These are phyloP conservation scores for Clarias magur DNA, from an alignment of 2,113 vertebrate species.

Conservation along the genomic window DNA sequence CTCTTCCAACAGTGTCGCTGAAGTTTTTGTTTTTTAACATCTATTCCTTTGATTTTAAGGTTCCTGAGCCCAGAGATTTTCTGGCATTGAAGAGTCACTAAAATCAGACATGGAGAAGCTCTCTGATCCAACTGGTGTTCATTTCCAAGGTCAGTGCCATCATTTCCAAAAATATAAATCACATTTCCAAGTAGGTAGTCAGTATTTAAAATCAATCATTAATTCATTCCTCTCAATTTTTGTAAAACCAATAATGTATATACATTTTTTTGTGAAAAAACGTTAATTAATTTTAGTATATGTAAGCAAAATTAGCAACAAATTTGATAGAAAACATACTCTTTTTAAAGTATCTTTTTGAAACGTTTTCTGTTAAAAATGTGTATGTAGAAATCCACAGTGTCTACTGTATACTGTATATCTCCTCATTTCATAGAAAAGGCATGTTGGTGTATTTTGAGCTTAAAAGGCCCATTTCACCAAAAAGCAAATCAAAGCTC, in stretches of 20 bases:
- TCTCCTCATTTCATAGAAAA: not conserved
- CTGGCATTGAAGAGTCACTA: not conserved
- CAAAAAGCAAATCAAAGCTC: not conserved
- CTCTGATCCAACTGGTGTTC: slow-evolving; percentile 15
- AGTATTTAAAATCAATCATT: not conserved
- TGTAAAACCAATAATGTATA: not conserved
- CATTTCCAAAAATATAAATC: slow-evolving; percentile 1
- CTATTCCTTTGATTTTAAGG: not conserved
- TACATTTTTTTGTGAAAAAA: not conserved
- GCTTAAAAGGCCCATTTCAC: not conserved
- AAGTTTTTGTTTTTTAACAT: not conserved
- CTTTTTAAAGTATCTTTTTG: no score
- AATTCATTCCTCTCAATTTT: not conserved
- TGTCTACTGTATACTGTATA: not conserved
- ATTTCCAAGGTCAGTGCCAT: not conserved
- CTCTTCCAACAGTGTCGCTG: no score
- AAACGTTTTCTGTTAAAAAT: no score
- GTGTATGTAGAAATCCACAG: no score
- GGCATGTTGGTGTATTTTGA: not conserved
- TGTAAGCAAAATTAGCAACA: no score
- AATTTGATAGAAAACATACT: no score
- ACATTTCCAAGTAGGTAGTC: not conserved
- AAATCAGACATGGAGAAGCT: not conserved
- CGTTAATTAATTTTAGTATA: not conserved
- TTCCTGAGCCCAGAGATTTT: not conserved